Conservation (phyloP, 2,888 invertebrate species). For the Metallyticus violacea region DNA sequence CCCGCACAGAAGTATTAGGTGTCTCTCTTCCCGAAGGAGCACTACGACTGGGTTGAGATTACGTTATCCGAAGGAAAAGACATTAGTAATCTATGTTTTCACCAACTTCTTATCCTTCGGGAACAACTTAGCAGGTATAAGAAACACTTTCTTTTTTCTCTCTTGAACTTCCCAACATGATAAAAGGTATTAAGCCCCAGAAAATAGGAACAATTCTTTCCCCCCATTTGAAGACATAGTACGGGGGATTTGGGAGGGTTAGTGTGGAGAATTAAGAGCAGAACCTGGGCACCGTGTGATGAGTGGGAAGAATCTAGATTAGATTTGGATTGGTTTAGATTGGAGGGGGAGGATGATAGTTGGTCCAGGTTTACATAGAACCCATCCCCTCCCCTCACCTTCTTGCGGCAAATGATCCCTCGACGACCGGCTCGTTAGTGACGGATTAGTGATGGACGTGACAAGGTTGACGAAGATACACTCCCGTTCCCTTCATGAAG, state of each 20-base stretch:
- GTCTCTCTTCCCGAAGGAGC: too few species aligned
- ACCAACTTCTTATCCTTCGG: too few species aligned
- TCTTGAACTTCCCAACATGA: too few species aligned
- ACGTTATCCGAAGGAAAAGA: too few species aligned
- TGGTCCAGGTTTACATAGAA: constrained; percentile 13
- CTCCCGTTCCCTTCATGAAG: not conserved
- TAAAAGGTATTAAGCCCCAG: too few species aligned
- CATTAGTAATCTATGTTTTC: too few species aligned
- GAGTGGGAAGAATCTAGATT: constrained; percentile 23
- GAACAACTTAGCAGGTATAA: too few species aligned
- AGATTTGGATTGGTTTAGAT: constrained; percentile 25
- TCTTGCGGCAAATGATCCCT: constrained; percentile 15
- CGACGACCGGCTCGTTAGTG: constrained; percentile 52
- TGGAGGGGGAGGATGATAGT: constrained; percentile 8
- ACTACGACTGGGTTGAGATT: too few species aligned
- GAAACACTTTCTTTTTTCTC: too few species aligned
- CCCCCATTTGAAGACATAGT: too few species aligned
- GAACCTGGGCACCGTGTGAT: not conserved
- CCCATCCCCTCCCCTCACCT: constrained; percentile 2
- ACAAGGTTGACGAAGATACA: constrained; percentile 16
- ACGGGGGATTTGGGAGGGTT: not conserved
- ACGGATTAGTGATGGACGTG: constrained; percentile 56
- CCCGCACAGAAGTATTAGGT: too few species aligned
- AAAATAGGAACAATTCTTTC: too few species aligned
- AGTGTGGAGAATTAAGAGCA: not conserved